A percentile compares a stretch with the other conserved stretches of the same genome.
Conservation (phyloP, 2,797 vertebrate genomes). For the Adrianichthys oophorus region DNA sequence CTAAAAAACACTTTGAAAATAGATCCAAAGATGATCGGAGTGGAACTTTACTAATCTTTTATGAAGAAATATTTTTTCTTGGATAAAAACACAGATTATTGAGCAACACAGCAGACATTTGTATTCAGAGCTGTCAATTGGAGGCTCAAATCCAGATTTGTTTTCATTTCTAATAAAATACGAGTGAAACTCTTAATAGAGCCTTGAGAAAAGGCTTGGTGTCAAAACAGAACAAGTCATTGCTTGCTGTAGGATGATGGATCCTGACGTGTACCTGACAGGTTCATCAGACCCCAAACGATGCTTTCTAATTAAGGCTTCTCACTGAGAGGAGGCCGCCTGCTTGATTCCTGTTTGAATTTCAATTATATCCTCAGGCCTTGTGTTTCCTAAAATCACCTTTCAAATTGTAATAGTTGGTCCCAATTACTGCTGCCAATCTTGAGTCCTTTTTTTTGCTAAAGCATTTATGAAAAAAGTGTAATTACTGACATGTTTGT, state of each 20-base stretch:
- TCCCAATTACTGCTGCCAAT: conserved; percentile 32
- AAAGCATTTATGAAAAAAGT: conserved; percentile 5
- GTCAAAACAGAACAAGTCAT: no score
- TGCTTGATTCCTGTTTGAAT: conserved; percentile 36
- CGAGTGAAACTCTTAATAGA: no score
- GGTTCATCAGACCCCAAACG: conserved; percentile 7
- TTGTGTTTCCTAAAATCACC: conserved; percentile 30
- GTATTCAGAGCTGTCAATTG: no score
- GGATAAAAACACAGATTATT: no score
- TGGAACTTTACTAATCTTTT: no score
- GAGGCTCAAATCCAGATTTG: no score
- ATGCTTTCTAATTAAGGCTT: conserved; percentile 50
- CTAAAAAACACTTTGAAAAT: no score
- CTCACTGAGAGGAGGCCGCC: conserved; percentile 34
- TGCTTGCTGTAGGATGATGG: neutral
- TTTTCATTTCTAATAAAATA: no score
- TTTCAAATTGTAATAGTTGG: conserved; percentile 27
- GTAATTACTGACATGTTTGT: neutral
- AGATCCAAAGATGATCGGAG: no score
- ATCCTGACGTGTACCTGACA: neutral
- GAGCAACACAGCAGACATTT: no score
- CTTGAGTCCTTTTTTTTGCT: neutral
- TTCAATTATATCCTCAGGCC: conserved; percentile 42
- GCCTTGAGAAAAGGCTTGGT: no score
- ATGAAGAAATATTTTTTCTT: no score